Evolutionary conservation across 2,888 invertebrate species (phyloP).

Genomic region (Monopis laevigella): DNA sequence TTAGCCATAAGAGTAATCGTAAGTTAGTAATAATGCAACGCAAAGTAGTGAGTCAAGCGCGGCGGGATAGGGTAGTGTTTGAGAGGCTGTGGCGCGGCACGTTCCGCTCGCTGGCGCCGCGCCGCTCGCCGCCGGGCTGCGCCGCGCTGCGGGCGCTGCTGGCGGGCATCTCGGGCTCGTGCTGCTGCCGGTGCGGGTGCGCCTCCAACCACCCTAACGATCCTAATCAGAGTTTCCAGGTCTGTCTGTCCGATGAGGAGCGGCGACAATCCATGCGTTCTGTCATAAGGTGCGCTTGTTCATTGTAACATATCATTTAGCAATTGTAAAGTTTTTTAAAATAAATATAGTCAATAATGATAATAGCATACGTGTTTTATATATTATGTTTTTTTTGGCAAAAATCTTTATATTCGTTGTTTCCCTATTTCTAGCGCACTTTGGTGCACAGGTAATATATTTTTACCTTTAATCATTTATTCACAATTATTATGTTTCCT

Average conservation of each 20-base stretch:
- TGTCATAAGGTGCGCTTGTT: slow-evolving; percentile 69
- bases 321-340: too few relatives aligned
- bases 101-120: slow-evolving; percentile 47
- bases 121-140: slow-evolving; percentile 48
- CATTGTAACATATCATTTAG: neutral
- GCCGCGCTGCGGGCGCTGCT: slow-evolving; percentile 48
- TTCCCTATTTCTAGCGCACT: slow-evolving; percentile 63
- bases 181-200: slow-evolving; percentile 59
- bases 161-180: slow-evolving; percentile 42
- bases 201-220: slow-evolving; percentile 30
- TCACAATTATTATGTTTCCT: too few relatives aligned
- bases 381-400: slow-evolving; percentile 14
- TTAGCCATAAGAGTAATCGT: slow-evolving; percentile 39
- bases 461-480: too few relatives aligned
- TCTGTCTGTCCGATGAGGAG: slow-evolving; percentile 60
- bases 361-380: too few relatives aligned
- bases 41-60: slow-evolving; percentile 15
- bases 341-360: too few relatives aligned
- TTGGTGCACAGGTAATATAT: slow-evolving; percentile 51
- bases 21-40: slow-evolving; percentile 9
- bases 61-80: slow-evolving; percentile 71
- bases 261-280: slow-evolving; percentile 70
- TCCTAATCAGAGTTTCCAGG: slow-evolving; percentile 60
- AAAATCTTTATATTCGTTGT: slow-evolving; percentile 36
- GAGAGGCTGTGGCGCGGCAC: slow-evolving; percentile 78